These are phyloP conservation scores for Micrasema minimum DNA, from an alignment of 1,140 invertebrate species.

Conservation along the genomic window DNA sequence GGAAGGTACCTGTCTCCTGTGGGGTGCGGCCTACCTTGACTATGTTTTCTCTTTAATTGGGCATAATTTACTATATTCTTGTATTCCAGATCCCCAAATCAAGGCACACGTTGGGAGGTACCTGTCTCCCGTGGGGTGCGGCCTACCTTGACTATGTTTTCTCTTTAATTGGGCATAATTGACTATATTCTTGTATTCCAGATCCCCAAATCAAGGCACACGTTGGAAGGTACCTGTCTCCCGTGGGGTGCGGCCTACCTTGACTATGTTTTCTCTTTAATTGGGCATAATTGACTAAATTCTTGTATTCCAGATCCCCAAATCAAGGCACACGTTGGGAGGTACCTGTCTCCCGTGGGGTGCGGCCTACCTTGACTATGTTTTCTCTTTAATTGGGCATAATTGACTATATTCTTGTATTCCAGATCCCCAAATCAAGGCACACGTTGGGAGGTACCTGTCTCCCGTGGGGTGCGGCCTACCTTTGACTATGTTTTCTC, in stretches of 20 bases:
- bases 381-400: not conserved
- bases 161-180: no score
- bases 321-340: conserved; percentile 82
- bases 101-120: conserved; percentile 83
- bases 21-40: no score
- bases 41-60: no score
- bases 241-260: no score
- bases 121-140: conserved; percentile 70
- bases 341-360: conserved; percentile 78
- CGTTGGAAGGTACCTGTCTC: conserved; percentile 78
- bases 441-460: conserved; percentile 79
- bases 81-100: conserved; percentile 82
- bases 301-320: conserved; percentile 83
- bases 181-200: no score
- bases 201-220: conserved; percentile 87
- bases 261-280: no score
- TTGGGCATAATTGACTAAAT: no score
- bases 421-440: conserved; percentile 86
- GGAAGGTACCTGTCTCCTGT: conserved; percentile 75
- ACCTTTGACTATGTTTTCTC: no score
- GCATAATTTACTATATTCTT: no score
- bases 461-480: conserved; percentile 68
- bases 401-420: no score
- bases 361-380: no score
- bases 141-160: no score